Percentiles rank a stretch among this genome's conserved stretches.
Conservation (phyloP, 1,140 invertebrate genomes). For the Danaus plexippus region DNA sequence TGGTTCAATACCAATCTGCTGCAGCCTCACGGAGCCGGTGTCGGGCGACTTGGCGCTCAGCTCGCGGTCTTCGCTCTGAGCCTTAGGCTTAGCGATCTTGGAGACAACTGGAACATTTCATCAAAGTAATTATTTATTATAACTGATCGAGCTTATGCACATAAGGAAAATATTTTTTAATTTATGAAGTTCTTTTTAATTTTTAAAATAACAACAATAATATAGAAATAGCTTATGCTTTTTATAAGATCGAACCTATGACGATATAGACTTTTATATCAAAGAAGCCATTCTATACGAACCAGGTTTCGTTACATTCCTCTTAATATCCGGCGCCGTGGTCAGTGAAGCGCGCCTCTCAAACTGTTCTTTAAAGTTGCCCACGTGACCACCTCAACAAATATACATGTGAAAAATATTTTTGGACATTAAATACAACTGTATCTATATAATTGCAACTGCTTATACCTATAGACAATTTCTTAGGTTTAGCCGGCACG, state of each 20-base stretch:
- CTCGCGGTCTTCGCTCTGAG: constrained; percentile 67
- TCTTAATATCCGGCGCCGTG: constrained; percentile 55
- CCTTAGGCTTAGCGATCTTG: constrained; percentile 65
- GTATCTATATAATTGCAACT: too few species aligned
- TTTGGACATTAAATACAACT: not conserved
- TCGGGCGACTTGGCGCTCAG: constrained; percentile 38
- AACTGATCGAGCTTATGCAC: constrained; percentile 11
- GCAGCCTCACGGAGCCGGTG: constrained; percentile 53
- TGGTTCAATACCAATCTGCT: constrained; percentile 70
- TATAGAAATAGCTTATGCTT: too few species aligned
- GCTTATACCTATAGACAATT: constrained; percentile 77
- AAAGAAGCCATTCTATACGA: too few species aligned
- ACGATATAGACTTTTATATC: too few species aligned
- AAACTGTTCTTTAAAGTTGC: constrained; percentile 87
- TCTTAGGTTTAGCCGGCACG: constrained; percentile 79
- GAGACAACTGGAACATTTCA: constrained; percentile 37
- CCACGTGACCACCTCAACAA: constrained; percentile 78
- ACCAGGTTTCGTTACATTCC: constrained; percentile 52
- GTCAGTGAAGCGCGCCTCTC: constrained; percentile 82
- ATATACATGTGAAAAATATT: constrained; percentile 3
- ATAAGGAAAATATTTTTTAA: too few species aligned
- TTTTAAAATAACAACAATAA: too few species aligned
- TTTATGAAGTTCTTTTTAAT: too few species aligned
- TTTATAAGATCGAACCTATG: too few species aligned
- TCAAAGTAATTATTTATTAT: constrained; percentile 4